Conservation (phyloP, 2,797 vertebrate species). For the Scleropages formosus region DNA sequence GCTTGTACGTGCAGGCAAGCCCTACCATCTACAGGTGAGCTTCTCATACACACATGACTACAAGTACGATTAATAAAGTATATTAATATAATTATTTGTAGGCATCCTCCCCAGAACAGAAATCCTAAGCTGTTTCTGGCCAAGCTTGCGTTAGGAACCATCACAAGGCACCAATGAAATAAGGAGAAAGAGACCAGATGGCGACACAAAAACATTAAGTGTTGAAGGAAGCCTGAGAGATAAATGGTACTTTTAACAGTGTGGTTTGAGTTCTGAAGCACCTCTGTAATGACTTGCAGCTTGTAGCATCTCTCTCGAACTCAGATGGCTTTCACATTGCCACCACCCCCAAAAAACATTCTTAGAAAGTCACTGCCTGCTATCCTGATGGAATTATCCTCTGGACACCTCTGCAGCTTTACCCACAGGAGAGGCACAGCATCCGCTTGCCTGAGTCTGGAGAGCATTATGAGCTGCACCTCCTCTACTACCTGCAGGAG, state of each 20-base stretch:
- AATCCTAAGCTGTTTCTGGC: background rate
- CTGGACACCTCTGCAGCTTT: slow-evolving; percentile 59
- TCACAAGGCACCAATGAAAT: too few relatives aligned
- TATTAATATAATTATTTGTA: background rate
- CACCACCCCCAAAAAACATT: background rate
- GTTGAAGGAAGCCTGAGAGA: background rate
- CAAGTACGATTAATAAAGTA: background rate
- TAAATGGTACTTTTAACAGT: background rate
- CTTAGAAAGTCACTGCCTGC: background rate
- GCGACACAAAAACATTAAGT: too few relatives aligned
- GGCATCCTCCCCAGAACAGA: background rate
- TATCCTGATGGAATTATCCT: background rate
- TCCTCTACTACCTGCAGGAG: slow-evolving; percentile 76
- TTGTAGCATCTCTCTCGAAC: background rate
- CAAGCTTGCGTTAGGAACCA: too few relatives aligned
- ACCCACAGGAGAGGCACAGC: slow-evolving; percentile 80
- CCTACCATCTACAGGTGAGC: slow-evolving; percentile 75
- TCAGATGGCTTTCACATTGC: background rate
- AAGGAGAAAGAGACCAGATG: too few relatives aligned
- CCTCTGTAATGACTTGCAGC: too few relatives aligned
- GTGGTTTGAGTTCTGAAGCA: background rate
- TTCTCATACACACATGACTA: background rate
- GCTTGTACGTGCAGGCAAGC: slow-evolving; percentile 77
- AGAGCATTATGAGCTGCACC: slow-evolving; percentile 77
- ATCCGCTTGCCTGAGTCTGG: slow-evolving; percentile 75